Base-by-base conservation (phyloP, 2,113 vertebrate genomes). In the Oreotrochilus melanogaster region DNA sequence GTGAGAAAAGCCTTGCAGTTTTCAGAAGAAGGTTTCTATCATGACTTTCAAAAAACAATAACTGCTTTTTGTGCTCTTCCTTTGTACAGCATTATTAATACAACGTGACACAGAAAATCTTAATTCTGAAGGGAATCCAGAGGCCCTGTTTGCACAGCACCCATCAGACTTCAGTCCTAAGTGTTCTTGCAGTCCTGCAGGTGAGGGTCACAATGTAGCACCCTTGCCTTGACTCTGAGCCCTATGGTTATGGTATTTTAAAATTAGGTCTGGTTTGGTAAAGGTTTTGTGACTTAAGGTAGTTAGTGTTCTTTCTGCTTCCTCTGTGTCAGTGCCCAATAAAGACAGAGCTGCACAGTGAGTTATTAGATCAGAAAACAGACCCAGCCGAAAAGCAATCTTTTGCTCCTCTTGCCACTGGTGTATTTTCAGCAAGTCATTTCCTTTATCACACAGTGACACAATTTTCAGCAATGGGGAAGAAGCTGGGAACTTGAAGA, bases 271-370 rank as follows among this genome's bases (percentile, higher is more conserved):
- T 76, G n/a, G 4, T 72, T 69, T 56, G 30, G 23, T 73, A 79
- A 45, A 12, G 47, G 1, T 65, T 82, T 79, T 13, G 31, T 48
- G 8, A 27, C 83, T 92, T 86, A 72, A 88, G 24, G 45, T 19
- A 71, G 3, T 28, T 10, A 0, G 9, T 75, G 54, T 54, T 91
- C 31, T 13, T 76, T 82, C 48, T 83, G 50, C 17, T 57, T 65
- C 21, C 45, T 73, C 24, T 53, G 10, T 69, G 28, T 64, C 22
- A 74, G 61, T 0, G 0, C 47, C 23, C n/a, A 18, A 19, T 65
- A 48, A 76, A 76, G 54, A 35, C 30, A 65, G 1, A 11, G 28
- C 18, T 79, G n/a, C 23, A 11, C 7, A 48, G 66, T 0, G 16
- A 43, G 21, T 21, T 58, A 39, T 25, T 90, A 42, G 43, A 53